These are phyloP conservation scores for Sebastes matsubarae DNA, from an alignment of 2,797 vertebrate species.

Conservation along the genomic window DNA sequence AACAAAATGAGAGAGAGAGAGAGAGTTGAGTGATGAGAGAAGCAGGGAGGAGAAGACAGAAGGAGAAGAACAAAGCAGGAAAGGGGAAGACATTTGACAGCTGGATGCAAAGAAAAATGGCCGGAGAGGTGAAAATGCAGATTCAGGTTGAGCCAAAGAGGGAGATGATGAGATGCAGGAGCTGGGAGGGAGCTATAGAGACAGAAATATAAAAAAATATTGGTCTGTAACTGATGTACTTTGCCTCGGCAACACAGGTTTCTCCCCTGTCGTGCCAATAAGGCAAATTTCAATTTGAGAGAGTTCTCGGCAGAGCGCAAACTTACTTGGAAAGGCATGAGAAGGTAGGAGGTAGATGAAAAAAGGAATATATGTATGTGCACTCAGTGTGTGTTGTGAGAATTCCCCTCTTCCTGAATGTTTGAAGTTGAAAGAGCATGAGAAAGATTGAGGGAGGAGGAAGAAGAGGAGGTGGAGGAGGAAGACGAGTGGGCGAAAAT, in stretches of 20 bases:
- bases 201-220: slow-evolving; percentile 39
- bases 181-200: background rate
- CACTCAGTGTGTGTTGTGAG: slow-evolving; percentile 37
- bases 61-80: background rate
- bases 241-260: slow-evolving; percentile 32
- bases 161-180: slow-evolving; percentile 20
- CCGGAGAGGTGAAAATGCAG: slow-evolving; percentile 13
- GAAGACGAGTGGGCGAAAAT: slow-evolving; percentile 38
- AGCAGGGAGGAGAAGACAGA: background rate
- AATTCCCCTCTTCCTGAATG: slow-evolving; percentile 44
- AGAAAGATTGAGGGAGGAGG: slow-evolving; percentile 49
- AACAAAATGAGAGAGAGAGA: slow-evolving; percentile 24
- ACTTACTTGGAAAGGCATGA: slow-evolving; percentile 35
- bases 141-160: slow-evolving; percentile 5
- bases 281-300: slow-evolving; percentile 60
- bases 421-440: slow-evolving; percentile 74
- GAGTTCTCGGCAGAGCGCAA: slow-evolving; percentile 45
- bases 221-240: slow-evolving; percentile 41
- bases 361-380: slow-evolving; percentile 55
- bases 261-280: slow-evolving; percentile 42
- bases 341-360: slow-evolving; percentile 52
- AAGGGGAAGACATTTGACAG: background rate
- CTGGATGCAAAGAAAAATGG: background rate
- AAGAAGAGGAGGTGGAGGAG: slow-evolving; percentile 21
- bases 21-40: background rate